Conservation (phyloP, 2,888 invertebrate species). For the Drosophila kuntzei region DNA sequence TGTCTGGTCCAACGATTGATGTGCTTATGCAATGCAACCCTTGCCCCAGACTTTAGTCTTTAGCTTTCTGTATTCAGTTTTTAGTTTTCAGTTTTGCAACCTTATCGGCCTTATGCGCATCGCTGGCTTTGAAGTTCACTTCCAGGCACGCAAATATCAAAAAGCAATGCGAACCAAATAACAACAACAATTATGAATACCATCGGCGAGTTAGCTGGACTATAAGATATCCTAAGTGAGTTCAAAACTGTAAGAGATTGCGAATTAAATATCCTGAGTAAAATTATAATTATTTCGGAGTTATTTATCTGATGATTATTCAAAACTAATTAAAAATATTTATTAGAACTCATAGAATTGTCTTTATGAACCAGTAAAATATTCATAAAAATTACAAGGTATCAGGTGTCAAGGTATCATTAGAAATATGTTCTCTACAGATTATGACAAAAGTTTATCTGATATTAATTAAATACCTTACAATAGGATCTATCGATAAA, state of each 20-base stretch:
- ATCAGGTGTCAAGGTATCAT: too few species aligned
- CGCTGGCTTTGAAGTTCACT: slow-evolving; percentile 70
- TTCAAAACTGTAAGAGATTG: not conserved
- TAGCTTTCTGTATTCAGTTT: slow-evolving; percentile 15
- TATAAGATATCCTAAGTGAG: slow-evolving; percentile 6
- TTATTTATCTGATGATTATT: too few species aligned
- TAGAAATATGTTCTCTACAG: too few species aligned
- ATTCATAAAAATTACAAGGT: too few species aligned
- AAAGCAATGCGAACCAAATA: slow-evolving; percentile 57
- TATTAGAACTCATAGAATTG: too few species aligned
- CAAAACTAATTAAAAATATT: too few species aligned
- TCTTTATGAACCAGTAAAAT: too few species aligned
- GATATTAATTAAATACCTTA: too few species aligned
- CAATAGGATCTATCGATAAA: too few species aligned
- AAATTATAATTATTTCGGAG: too few species aligned
- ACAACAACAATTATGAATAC: slow-evolving; percentile 43
- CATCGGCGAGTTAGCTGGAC: slow-evolving; percentile 11
- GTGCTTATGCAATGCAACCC: slow-evolving; percentile 78
- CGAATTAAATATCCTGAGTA: too few species aligned
- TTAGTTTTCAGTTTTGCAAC: slow-evolving; percentile 51
- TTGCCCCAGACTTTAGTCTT: slow-evolving; percentile 50
- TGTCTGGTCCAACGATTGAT: slow-evolving; percentile 77
- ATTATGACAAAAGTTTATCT: too few species aligned
- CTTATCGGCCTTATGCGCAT: slow-evolving; percentile 63
- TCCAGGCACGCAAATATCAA: slow-evolving; percentile 75